Evolutionary conservation across 2,888 invertebrate genomes (phyloP).

Genomic region (Cataglyphis altisquamis): DNA sequence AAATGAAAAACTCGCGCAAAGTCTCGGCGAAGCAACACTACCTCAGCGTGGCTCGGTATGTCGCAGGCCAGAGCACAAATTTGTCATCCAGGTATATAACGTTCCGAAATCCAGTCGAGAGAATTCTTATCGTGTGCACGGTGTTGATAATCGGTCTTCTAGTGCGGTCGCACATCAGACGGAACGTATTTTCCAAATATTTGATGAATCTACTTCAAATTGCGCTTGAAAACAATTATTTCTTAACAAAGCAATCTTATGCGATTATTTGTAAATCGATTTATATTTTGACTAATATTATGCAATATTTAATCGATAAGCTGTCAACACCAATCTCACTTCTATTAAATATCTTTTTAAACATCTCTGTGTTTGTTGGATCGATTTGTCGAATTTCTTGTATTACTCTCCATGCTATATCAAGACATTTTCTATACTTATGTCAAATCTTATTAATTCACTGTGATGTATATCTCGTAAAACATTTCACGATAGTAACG

Average conservation of each 20-base stretch:
- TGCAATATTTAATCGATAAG: neutral
- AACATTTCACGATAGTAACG: neutral
- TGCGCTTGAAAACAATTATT: neutral
- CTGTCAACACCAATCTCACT: neutral
- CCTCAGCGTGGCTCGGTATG: conserved; percentile 92
- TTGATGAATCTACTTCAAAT: neutral
- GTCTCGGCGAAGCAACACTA: conserved; percentile 91
- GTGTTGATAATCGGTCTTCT: conserved; percentile 27
- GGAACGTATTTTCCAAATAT: neutral
- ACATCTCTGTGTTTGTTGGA: neutral
- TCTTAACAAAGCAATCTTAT: neutral
- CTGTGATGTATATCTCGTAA: neutral
- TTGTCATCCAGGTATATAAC: conserved; percentile 81
- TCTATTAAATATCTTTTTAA: neutral
- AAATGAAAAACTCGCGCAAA: conserved; percentile 81
- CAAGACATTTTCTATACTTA: neutral
- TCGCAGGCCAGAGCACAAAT: conserved; percentile 89
- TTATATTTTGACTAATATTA: neutral
- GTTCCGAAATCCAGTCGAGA: conserved; percentile 61
- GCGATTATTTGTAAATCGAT: neutral
- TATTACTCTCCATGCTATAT: neutral
- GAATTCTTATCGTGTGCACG: conserved; percentile 35
- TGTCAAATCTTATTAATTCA: neutral
- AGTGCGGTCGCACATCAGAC: neutral
- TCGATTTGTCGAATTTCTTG: neutral